phyloP scores from a whole-genome alignment of 2,797 vertebrate genomes.

The Menidia menidia region DNA sequence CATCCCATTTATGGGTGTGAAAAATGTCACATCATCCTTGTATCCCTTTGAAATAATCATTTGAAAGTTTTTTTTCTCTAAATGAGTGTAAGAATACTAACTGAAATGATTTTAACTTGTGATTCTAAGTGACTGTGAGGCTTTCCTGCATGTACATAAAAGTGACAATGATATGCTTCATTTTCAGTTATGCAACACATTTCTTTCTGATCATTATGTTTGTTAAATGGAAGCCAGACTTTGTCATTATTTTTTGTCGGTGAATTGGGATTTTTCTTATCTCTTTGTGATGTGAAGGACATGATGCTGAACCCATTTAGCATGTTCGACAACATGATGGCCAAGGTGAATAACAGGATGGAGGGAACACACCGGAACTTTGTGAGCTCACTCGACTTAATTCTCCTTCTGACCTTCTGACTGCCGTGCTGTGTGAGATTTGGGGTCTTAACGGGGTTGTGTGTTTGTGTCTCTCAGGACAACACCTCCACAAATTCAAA shows the following conservation, averaged over 20 bases:
- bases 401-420: neutral
- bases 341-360: slow-evolving; percentile 87
- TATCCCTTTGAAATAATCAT: neutral
- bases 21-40: neutral
- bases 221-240: too few species aligned
- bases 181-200: too few species aligned
- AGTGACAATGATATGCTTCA: too few species aligned
- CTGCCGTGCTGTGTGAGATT: neutral
- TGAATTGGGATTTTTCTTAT: slow-evolving; percentile 12
- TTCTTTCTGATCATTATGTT: too few species aligned
- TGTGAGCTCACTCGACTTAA: slow-evolving; percentile 79
- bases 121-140: neutral
- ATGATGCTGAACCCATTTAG: slow-evolving; percentile 80
- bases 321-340: slow-evolving; percentile 88
- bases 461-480: slow-evolving; percentile 76
- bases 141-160: too few species aligned
- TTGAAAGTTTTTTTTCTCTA: too few species aligned
- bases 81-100: too few species aligned
- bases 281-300: slow-evolving; percentile 56
- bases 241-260: too few species aligned
- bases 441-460: neutral
- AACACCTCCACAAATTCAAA: slow-evolving; percentile 80
- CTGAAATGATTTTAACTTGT: neutral
- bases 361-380: slow-evolving; percentile 86
- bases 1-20: neutral